Evolutionary conservation across 1,140 invertebrate species (phyloP).

Genomic region (Platyscapa corneri): DNA sequence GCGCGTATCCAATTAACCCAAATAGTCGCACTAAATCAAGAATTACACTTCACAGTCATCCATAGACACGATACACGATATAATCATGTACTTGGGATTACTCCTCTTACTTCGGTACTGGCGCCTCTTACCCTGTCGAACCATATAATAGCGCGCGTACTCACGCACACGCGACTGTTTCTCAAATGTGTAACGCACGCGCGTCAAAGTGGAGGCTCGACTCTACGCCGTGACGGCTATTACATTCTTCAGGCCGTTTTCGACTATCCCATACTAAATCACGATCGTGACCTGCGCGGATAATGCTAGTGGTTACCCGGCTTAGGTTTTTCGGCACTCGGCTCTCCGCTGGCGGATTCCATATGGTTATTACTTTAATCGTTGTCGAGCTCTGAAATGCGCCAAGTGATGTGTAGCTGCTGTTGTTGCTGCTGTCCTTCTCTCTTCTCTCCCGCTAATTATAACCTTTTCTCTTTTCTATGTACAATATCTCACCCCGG

Average conservation of each 20-base stretch:
- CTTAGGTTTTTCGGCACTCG: constrained; percentile 2
- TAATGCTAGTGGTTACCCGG: constrained; percentile 34
- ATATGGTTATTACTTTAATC: constrained; percentile 69
- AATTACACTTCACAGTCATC: neutral
- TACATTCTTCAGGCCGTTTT: neutral
- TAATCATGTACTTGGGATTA: constrained; percentile 15
- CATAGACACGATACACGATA: neutral
- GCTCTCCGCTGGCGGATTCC: constrained; percentile 46
- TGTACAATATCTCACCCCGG: neutral
- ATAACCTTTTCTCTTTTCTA: neutral
- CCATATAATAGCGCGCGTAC: neutral
- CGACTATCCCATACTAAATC: constrained; percentile 26
- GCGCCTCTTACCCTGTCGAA: neutral
- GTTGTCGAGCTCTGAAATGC: constrained; percentile 52
- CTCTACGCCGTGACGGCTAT: neutral
- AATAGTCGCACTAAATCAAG: constrained; percentile 39
- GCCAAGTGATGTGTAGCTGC: neutral
- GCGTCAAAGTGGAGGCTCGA: neutral
- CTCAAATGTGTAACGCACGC: neutral
- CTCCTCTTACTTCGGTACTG: neutral
- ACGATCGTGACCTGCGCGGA: neutral
- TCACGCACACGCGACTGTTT: neutral
- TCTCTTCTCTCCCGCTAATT: neutral
- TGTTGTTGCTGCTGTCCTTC: neutral
- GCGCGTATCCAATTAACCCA: constrained; percentile 32